Evolutionary conservation across 2,888 invertebrate genomes (phyloP), one percentile per base, ranked within the genome.

Genomic region (Phalera bucephala): DNA sequence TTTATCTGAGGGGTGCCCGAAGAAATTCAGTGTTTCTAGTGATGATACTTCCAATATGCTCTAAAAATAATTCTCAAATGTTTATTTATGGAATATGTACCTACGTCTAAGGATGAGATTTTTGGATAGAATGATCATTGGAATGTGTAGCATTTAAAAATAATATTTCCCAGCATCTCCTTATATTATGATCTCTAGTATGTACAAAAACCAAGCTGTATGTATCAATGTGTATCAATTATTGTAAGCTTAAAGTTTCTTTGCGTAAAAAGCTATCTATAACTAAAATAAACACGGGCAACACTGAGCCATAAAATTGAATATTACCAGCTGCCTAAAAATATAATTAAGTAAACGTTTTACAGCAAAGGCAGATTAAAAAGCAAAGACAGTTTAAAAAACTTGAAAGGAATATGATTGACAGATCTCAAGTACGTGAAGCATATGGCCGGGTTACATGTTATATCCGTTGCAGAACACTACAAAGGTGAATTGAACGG

Each of bases 1-100:
- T 86, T 82, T 82, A 86, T 80, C 64, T 62, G 67, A 73, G 73
- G 79, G 81, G 75, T 76, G 73, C 68, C 59, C 70, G 52, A 63
- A 63, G 69, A 74, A 72, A 74, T 78, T 76, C 74, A 70, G 35
- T 48, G 60, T 70, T 64, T 62, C 64, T 50, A 54, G 69, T 67
- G 66, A 62, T 64, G 38, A 59, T 51, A 68, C 64, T 72, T 74
- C 75, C 73, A 71, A 46, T 58, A 42, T 48, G 43, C 56, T 66
- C 62, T 52, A 42, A 61, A 64, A 52, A 52, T 39, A 29, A 39
- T 54, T 55, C 38, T 55, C 45, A 43, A 44, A 40, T 49, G 49
- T 60, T 56, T 66, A 54, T 64, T 56, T 58, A 53, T 55, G 51
- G 45, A n/a, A n/a, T n/a, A 46, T 36, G 42, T 35, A 38, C 41